These are phyloP conservation scores for Erythrocercus mccallii DNA, from an alignment of 2,113 vertebrate species.

Conservation along the genomic window DNA sequence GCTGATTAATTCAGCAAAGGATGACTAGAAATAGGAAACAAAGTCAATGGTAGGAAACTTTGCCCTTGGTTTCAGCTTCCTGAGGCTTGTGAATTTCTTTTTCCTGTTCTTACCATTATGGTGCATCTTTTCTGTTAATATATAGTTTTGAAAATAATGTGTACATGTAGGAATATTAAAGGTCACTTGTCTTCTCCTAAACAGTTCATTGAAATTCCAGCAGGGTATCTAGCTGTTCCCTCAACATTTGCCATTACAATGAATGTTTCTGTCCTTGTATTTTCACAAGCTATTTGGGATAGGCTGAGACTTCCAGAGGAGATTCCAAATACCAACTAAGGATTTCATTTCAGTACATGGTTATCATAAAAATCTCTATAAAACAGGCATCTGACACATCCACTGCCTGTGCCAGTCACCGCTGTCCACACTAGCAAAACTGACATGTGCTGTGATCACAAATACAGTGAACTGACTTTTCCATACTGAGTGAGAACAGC, in stretches of 20 bases:
- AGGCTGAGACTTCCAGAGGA: background rate
- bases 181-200: background rate
- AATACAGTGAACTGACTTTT: background rate
- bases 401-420: background rate
- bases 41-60: background rate
- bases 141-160: background rate
- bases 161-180: background rate
- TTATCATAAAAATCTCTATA: slow-evolving; percentile 25
- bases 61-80: background rate
- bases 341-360: background rate
- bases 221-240: background rate
- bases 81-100: background rate
- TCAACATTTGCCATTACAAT: background rate
- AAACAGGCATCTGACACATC: slow-evolving; percentile 23
- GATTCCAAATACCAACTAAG: background rate
- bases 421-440: background rate
- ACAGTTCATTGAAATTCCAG: background rate
- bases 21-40: background rate
- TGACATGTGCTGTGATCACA: background rate
- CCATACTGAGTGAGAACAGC: slow-evolving; percentile 6
- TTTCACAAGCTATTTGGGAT: background rate
- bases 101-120: background rate
- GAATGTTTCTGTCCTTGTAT: background rate
- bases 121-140: background rate
- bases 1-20: background rate